Conservation (phyloP, 2,113 vertebrate species). For the Oreochromis tanganicae region DNA sequence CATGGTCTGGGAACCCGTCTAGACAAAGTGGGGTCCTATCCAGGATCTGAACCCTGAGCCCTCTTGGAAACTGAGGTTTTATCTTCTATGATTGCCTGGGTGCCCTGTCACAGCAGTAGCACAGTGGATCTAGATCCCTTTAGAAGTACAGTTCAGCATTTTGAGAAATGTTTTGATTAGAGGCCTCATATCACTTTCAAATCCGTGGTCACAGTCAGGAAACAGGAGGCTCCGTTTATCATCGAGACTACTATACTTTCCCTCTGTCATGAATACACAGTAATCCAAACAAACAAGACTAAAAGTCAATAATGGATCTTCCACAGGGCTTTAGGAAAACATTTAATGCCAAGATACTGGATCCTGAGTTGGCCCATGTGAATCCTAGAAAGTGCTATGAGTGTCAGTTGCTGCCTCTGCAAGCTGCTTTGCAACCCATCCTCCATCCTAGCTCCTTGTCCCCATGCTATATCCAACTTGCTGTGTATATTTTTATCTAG, state of each 20-base stretch:
- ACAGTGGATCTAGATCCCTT: background rate
- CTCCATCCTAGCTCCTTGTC: background rate
- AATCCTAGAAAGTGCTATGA: background rate
- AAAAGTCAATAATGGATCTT: background rate
- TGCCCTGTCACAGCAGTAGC: background rate
- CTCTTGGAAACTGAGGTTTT: background rate
- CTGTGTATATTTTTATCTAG: background rate
- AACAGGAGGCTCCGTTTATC: background rate
- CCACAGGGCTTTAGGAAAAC: background rate
- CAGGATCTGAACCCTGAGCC: background rate
- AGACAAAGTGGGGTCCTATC: background rate
- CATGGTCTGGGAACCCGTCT: background rate
- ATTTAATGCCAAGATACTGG: background rate
- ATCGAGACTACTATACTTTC: background rate
- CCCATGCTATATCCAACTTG: background rate
- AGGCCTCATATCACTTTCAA: background rate
- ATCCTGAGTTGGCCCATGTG: background rate
- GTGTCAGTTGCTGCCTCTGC: background rate
- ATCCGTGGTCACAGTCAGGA: background rate
- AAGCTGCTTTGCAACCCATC: background rate
- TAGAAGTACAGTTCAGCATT: background rate
- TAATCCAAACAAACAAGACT: background rate
- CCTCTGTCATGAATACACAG: background rate
- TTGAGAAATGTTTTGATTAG: background rate
- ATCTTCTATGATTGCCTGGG: background rate